A percentile compares a stretch with the other conserved stretches of the same genome.
These are phyloP conservation scores for Azemiops feae DNA, from an alignment of 2,113 vertebrate species.

Conservation along the genomic window DNA sequence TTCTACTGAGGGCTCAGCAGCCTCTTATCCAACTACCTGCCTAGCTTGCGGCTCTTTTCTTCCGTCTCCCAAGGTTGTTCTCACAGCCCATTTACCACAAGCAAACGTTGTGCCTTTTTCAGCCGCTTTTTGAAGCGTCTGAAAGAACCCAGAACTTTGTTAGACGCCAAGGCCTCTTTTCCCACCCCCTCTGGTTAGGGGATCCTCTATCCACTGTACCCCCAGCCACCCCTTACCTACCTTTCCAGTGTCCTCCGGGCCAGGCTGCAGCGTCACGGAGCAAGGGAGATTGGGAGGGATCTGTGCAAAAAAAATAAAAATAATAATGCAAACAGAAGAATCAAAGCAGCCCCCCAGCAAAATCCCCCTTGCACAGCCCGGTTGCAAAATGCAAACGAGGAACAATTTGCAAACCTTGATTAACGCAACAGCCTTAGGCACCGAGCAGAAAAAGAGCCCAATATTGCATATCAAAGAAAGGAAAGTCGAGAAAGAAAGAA, in stretches of 20 bases:
- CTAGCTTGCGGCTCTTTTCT: background rate
- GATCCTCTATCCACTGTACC: background rate
- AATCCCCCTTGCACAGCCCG: rapidly evolving
- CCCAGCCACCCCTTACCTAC: conserved; percentile 51
- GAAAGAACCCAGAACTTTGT: background rate
- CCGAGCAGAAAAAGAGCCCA: background rate
- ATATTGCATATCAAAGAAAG: background rate
- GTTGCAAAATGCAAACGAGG: too few species aligned
- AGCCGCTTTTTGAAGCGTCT: background rate
- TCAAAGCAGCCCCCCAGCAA: background rate
- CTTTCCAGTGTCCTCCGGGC: conserved; percentile 94
- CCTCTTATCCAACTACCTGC: background rate
- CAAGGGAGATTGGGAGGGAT: conserved; percentile 93
- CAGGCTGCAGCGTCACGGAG: conserved; percentile 92
- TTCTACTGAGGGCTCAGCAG: background rate
- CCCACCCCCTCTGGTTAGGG: background rate
- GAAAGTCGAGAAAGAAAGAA: background rate
- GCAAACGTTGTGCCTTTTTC: too few species aligned
- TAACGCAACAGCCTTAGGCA: background rate
- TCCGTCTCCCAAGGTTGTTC: background rate
- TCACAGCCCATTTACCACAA: background rate
- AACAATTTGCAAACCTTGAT: background rate
- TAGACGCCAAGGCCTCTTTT: background rate
- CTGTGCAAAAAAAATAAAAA: conserved; percentile 59
- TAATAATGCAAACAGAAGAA: background rate